Evolutionary conservation across 2,888 invertebrate genomes (phyloP).

Genomic region (Peribatodes rhomboidaria): DNA sequence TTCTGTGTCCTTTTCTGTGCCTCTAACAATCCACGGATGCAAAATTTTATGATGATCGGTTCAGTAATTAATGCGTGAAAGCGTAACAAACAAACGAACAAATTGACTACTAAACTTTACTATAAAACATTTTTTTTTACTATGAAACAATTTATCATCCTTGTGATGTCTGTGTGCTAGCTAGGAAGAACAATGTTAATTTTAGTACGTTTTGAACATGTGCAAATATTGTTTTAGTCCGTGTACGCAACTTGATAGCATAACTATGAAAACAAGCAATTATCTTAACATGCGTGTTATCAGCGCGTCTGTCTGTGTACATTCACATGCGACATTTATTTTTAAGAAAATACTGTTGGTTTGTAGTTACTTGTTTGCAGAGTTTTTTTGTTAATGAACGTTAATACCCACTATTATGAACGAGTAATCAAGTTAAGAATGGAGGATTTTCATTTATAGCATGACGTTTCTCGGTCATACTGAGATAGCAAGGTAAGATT

Average conservation of each 20-base stretch:
- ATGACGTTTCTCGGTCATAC: conserved; percentile 7
- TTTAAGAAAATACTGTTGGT: conserved; percentile 11
- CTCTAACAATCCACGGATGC: too few relatives aligned
- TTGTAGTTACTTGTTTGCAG: neutral
- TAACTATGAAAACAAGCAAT: conserved; percentile 21
- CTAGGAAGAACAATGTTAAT: neutral
- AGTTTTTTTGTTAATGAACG: neutral
- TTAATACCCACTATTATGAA: conserved; percentile 5
- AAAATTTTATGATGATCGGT: too few relatives aligned
- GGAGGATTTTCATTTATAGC: conserved; percentile 19
- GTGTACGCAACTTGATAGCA: neutral
- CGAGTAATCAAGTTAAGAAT: conserved; percentile 3
- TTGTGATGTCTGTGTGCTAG: conserved; percentile 11
- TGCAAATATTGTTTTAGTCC: conserved; percentile 35
- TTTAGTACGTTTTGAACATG: neutral
- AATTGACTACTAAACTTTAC: too few relatives aligned
- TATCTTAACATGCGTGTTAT: conserved; percentile 35
- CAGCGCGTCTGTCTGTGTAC: conserved; percentile 15
- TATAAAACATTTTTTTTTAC: too few relatives aligned
- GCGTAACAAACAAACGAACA: too few relatives aligned
- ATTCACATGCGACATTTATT: conserved; percentile 7
- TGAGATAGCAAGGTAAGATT: conserved; percentile 5
- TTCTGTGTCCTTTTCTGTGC: too few relatives aligned
- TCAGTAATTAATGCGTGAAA: too few relatives aligned
- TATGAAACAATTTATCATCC: neutral